These are phyloP conservation scores for Odontocolon sp. DNA, from an alignment of 2,888 invertebrate species.

Conservation along the genomic window DNA sequence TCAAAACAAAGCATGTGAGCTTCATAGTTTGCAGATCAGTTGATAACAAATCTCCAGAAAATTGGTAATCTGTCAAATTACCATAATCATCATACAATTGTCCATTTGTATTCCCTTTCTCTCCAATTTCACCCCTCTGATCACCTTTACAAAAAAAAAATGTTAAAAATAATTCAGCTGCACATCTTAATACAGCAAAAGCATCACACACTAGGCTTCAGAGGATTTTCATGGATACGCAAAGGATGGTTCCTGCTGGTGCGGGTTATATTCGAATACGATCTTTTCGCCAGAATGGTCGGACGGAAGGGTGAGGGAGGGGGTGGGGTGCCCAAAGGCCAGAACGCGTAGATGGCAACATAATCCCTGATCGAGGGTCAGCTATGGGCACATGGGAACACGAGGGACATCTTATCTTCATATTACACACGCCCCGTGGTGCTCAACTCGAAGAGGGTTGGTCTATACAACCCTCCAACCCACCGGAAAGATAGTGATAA, in stretches of 20 bases:
- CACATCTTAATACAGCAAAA: no score
- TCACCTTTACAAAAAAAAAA: no score
- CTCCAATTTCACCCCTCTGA: no score
- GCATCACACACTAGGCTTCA: no score
- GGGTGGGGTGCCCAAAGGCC: conserved; percentile 61
- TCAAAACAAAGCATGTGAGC: no score
- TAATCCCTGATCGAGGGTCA: conserved; percentile 77
- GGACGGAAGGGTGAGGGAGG: conserved; percentile 2
- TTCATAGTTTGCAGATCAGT: no score
- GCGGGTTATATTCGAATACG: conserved; percentile 66
- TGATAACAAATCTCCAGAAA: no score
- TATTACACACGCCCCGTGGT: conserved; percentile 73
- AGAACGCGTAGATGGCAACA: conserved; percentile 70
- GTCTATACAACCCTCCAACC: conserved; percentile 20
- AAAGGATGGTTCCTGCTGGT: conserved; percentile 40
- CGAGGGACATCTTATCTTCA: conserved; percentile 78
- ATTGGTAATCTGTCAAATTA: no score
- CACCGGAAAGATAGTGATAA: conserved; percentile 14
- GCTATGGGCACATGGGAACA: conserved; percentile 69
- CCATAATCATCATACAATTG: no score
- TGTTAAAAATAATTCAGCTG: no score
- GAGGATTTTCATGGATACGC: no score
- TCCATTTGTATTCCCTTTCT: no score
- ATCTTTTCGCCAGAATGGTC: conserved; percentile 69
- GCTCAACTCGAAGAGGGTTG: conserved; percentile 67